Evolutionary conservation across 2,113 vertebrate genomes (phyloP).

Genomic region (Arothron firmamentum): DNA sequence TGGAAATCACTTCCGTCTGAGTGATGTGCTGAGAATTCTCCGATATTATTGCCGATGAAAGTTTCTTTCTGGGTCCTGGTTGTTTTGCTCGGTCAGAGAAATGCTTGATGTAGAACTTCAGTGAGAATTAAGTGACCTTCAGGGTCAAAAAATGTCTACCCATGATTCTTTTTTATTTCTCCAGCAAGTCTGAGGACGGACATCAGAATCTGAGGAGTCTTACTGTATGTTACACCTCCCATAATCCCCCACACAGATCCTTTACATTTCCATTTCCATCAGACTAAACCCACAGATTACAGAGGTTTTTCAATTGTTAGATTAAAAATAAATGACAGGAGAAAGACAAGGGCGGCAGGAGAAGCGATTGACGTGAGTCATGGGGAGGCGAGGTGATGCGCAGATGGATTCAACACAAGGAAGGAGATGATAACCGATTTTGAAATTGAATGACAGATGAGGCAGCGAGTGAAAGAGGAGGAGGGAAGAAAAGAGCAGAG

Average conservation of each 20-base stretch:
- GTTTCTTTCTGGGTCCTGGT: neutral
- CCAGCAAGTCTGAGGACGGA: slow-evolving; percentile 1
- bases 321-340: slow-evolving; percentile 21
- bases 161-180: neutral
- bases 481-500: slow-evolving; percentile 12
- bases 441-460: slow-evolving; percentile 37
- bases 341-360: slow-evolving; percentile 16
- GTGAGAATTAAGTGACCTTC: neutral
- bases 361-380: slow-evolving; percentile 13
- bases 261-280: slow-evolving; percentile 33
- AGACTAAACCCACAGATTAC: slow-evolving; percentile 28
- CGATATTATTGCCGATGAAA: neutral
- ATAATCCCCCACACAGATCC: slow-evolving; percentile 31
- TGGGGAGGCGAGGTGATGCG: slow-evolving; percentile 2
- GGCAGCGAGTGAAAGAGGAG: slow-evolving; percentile 19
- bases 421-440: slow-evolving; percentile 25
- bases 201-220: slow-evolving; percentile 18
- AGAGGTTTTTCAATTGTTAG: slow-evolving; percentile 21
- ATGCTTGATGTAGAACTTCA: neutral
- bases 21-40: neutral
- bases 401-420: slow-evolving; percentile 28
- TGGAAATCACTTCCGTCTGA: neutral
- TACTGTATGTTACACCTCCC: slow-evolving; percentile 36
- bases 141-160: neutral
- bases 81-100: neutral